phyloP scores from a whole-genome alignment of 2,888 invertebrate species.

The Campopleginae sp. region DNA sequence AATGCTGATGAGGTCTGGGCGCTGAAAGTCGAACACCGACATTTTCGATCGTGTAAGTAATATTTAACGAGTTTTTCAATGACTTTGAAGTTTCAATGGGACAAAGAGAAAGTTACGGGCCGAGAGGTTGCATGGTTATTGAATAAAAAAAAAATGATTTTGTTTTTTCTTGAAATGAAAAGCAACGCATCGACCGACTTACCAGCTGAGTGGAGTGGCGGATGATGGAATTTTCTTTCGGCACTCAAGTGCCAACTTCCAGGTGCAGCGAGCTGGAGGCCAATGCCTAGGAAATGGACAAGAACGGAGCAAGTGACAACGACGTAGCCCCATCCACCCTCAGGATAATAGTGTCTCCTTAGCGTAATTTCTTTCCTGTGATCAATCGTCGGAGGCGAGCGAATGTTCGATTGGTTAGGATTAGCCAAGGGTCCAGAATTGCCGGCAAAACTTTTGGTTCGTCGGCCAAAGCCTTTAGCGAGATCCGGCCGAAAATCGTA shows the following conservation, averaged over 20 bases:
- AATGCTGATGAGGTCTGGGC: conserved; percentile 61
- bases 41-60: conserved; percentile 24
- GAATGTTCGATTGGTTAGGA: conserved; percentile 47
- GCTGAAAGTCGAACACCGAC: conserved; percentile 41
- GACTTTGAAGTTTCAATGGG: neutral
- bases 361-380: conserved; percentile 82
- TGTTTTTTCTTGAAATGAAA: neutral
- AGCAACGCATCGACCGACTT: conserved; percentile 74
- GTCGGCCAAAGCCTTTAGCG: conserved; percentile 64
- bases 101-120: neutral
- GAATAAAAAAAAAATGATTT: neutral
- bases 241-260: conserved; percentile 85
- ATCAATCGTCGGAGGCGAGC: conserved; percentile 67
- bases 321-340: conserved; percentile 95
- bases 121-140: neutral
- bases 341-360: conserved; percentile 92
- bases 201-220: conserved; percentile 88
- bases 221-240: conserved; percentile 87
- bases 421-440: conserved; percentile 55
- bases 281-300: conserved; percentile 91
- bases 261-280: conserved; percentile 87
- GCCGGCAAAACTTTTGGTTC: conserved; percentile 73
- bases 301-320: conserved; percentile 90
- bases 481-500: conserved; percentile 68
- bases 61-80: conserved; percentile 34